A percentile compares a stretch with the other conserved stretches of the same genome.
These are phyloP conservation scores for Acrocephalus scirpaceus DNA, from an alignment of 2,797 vertebrate genomes.

Conservation along the genomic window DNA sequence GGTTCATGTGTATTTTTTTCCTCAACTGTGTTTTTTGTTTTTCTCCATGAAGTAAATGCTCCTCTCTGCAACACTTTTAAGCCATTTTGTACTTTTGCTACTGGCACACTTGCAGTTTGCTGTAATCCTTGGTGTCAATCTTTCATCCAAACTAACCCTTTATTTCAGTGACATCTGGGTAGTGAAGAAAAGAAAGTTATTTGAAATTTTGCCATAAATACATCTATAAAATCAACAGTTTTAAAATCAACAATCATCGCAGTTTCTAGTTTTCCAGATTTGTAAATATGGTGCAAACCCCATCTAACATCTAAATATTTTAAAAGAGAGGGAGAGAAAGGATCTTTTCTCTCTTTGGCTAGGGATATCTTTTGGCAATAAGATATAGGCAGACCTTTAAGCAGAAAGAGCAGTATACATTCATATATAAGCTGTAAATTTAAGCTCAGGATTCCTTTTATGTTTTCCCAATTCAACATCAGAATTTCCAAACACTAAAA, in stretches of 20 bases:
- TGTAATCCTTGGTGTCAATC: not conserved
- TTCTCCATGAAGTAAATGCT: not conserved
- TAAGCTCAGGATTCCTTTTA: not conserved
- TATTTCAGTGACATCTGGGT: not conserved
- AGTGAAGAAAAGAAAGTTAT: not conserved
- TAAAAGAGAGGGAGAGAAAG: not conserved
- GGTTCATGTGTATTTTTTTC: rapidly evolving
- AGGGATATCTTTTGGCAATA: not conserved
- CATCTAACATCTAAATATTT: not conserved
- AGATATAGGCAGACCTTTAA: not conserved
- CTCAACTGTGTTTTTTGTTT: not conserved
- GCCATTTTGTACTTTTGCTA: not conserved
- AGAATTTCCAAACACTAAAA: not conserved
- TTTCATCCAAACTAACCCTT: not conserved
- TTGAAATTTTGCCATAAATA: not conserved
- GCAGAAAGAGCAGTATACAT: not conserved
- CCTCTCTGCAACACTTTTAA: not conserved
- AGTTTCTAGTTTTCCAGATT: not conserved
- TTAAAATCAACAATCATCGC: not conserved
- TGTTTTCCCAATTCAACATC: not conserved
- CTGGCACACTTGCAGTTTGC: not conserved
- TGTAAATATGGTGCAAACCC: not conserved
- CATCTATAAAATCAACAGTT: not conserved
- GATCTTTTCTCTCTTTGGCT: not conserved
- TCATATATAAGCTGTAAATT: not conserved